Evolutionary conservation across 2,797 vertebrate species (phyloP), one percentile per base, ranked within the genome.

Genomic region (Falco berigora): DNA sequence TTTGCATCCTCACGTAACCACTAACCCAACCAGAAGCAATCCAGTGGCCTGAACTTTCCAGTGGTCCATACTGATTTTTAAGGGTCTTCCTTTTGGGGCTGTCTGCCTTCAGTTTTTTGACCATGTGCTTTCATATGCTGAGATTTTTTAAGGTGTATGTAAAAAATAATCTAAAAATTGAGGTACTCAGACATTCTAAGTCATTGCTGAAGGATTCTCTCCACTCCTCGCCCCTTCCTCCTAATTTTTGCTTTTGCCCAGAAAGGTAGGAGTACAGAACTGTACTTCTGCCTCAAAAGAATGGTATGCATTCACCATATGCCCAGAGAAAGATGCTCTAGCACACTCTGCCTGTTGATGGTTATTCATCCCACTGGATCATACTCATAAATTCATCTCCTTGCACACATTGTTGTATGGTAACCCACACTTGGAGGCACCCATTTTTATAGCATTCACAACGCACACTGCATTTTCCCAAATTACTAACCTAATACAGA

Each of bases 201-300:
- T n/a, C 7, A 47, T 46, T 62, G 42, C 21, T 67, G 49, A 58
- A 90, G 12, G 27, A 34, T 58, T 67, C 27, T 47, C 32, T 71
- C 17, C 4, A 16, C 19, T 40, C 9, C 8, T 10, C 7, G 1
- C 25, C 3, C 4, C 25, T 3, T 8, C 2, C 17, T 1, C 18
- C 7, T 12, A 23, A 4, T n/a, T 69, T 86, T 61, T 53, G 21
- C 16, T 77, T 59, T 59, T 71, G 8, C 8, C 23, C 32, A 27
- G 76, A 34, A 46, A 14, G 5, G 21, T 32, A 62, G 34, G 22
- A 47, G 28, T 52, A 68, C 11, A 76, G 25, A 75, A 22, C 18
- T 58, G 5, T 46, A 55, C 50, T 78, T 85, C 32, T 84, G 17
- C 9, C 20, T 79, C 52, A 50, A 21, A 84, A 55, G 13, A 28